A percentile compares a stretch with the other conserved stretches of the same genome.
Conservation (phyloP, 2,888 invertebrate genomes). For the Altica lythri region DNA sequence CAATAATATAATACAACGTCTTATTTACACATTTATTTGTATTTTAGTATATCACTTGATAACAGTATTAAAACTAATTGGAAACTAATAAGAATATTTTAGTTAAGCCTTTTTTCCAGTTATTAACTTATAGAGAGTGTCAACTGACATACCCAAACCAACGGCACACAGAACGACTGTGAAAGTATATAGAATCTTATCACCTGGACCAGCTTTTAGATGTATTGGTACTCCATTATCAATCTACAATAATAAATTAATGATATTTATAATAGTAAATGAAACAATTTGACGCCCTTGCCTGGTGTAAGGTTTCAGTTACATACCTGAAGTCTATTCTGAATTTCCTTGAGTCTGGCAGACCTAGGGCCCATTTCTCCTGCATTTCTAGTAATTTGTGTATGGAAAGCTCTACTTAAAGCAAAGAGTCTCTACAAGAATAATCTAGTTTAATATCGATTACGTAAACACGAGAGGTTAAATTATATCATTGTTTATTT, state of each 20-base stretch:
- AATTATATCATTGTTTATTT: background rate
- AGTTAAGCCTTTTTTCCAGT: constrained; percentile 37
- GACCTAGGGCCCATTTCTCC: constrained; percentile 27
- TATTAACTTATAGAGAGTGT: constrained; percentile 45
- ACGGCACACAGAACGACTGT: constrained; percentile 52
- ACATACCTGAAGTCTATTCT: constrained; percentile 41
- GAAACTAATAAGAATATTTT: background rate
- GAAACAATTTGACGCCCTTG: background rate
- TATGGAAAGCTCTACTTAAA: constrained; percentile 28
- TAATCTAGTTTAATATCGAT: background rate
- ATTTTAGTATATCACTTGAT: too few relatives aligned
- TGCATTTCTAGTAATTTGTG: constrained; percentile 33
- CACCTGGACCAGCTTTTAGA: constrained; percentile 64
- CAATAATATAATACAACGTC: too few relatives aligned
- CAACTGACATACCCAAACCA: constrained; percentile 49
- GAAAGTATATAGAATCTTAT: constrained; percentile 57
- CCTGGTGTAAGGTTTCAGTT: background rate
- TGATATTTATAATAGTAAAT: background rate
- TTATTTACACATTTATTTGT: too few relatives aligned
- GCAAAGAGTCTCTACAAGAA: constrained; percentile 16
- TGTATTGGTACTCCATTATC: constrained; percentile 64
- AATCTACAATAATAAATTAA: constrained; percentile 54
- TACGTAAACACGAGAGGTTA: constrained; percentile 17
- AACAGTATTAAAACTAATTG: too few relatives aligned
- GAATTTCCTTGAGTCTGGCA: constrained; percentile 33